Evolutionary conservation across 2,113 vertebrate genomes (phyloP).

Genomic region (Petromus typicus): DNA sequence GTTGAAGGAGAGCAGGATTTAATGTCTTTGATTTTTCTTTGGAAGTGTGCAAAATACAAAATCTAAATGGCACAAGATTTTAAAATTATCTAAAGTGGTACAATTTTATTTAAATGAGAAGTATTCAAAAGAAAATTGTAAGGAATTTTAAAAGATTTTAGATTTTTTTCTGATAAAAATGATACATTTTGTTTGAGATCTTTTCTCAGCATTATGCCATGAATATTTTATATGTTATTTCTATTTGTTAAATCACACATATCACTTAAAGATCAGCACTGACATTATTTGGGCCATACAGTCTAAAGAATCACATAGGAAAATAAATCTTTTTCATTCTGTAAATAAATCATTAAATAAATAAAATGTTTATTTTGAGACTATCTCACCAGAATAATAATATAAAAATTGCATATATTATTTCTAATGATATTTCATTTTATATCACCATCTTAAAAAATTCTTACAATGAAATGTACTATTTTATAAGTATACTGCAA

Average conservation of each 20-base stretch:
- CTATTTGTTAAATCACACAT: not conserved
- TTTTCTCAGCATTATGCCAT: not conserved
- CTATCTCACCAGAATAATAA: not conserved
- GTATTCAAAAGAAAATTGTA: not conserved
- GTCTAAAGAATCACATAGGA: not conserved
- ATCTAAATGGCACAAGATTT: not conserved
- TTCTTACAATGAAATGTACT: not conserved
- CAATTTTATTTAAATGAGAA: not conserved
- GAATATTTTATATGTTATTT: not conserved
- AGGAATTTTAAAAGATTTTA: not conserved
- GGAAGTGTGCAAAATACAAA: not conserved
- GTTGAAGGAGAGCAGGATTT: not conserved
- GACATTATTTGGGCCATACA: not conserved
- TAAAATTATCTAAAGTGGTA: not conserved
- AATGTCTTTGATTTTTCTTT: not conserved
- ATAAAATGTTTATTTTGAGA: not conserved
- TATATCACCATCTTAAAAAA: not conserved
- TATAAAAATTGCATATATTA: not conserved
- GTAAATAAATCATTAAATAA: not conserved
- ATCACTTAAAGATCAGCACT: not conserved
- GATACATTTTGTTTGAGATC: not conserved
- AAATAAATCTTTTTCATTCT: not conserved
- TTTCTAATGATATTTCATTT: slow-evolving; percentile 11
- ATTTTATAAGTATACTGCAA: not conserved
- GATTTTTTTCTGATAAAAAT: slow-evolving; percentile 12